These are phyloP conservation scores for Pholis gunnellus DNA, from an alignment of 2,113 vertebrate species.

Conservation along the genomic window DNA sequence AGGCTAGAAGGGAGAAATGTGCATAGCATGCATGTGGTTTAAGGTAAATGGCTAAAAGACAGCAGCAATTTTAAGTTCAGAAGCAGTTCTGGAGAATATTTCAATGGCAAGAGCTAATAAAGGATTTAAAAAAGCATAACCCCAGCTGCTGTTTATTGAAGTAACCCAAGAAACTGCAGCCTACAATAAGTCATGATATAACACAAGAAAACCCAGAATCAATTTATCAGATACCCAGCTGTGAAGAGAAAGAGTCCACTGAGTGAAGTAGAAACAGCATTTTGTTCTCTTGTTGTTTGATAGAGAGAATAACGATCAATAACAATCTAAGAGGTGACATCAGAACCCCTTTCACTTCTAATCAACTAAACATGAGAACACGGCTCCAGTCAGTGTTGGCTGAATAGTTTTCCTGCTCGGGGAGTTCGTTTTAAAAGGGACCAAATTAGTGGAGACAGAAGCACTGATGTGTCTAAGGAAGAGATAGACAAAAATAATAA, in stretches of 20 bases:
- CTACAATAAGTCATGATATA: background rate
- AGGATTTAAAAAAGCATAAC: background rate
- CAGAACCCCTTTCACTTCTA: constrained; percentile 54
- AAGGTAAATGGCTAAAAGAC: background rate
- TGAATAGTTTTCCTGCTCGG: constrained; percentile 41
- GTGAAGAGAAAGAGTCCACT: constrained; percentile 32
- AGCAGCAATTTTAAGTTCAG: background rate
- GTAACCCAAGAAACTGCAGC: constrained; percentile 15
- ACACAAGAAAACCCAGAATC: constrained; percentile 30
- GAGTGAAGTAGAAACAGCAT: constrained; percentile 38
- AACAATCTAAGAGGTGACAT: constrained; percentile 64
- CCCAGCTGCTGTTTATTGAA: constrained; percentile 1
- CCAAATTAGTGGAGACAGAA: constrained; percentile 57
- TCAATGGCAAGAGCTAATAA: background rate
- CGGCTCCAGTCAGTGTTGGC: constrained; percentile 36
- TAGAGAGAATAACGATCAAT: constrained; percentile 58
- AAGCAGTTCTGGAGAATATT: constrained; percentile 10
- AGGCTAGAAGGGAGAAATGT: constrained; percentile 9
- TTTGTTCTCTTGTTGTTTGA: constrained; percentile 56
- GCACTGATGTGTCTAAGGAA: constrained; percentile 39
- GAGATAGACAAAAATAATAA: constrained; percentile 51
- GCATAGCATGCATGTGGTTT: constrained; percentile 12
- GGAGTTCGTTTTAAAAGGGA: constrained; percentile 60
- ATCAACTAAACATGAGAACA: constrained; percentile 64
- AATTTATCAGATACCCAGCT: constrained; percentile 43